Evolutionary conservation across 92 coral and sea anemone genomes (phyloP), one percentile per base, ranked within the genome.

Genomic region (Paramuricea clavata): DNA sequence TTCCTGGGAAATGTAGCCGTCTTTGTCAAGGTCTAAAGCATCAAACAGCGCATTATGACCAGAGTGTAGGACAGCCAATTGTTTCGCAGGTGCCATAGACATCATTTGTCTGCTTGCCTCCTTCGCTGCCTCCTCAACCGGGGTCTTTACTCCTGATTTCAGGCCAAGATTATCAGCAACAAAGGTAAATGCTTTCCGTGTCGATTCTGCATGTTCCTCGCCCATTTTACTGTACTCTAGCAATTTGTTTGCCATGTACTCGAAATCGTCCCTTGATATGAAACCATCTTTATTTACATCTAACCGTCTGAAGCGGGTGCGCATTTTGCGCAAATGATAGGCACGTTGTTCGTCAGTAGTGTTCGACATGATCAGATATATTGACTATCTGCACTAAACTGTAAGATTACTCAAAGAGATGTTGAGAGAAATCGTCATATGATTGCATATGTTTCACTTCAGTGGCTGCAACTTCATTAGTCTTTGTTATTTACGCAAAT

Each of bases 21-120:
- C 74, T 25, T 67, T 0, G 74, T 67, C 27, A 16, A 67, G 22
- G 22, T 67, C 74, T 13, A 67, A 28, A 13, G 43, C 74, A 67
- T 67, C 74, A 34, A 67, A 67, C 19, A 67, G 39, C 74, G 74
- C 74, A 28, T 67, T 67, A 30, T 67, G 74, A 15, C 43, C 74
- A 30, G 74, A 28, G 74, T 13, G 39, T 17, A 67, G 22, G 16
- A 67, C 39, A 30, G 36, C 39, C 33, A 28, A 5, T n/a, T 67
- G 74, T 34, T 67, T 67, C 43, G 15, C 74, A 17, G 74, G 33
- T 67, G 74, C 10, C 43, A 67, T 30, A 28, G 74, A 23, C 39
- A 67, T 30, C 74, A 67, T 34, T 10, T 30, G 12, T 21, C 22
- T 34, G 39, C 39, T 67, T 30, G 74, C 43, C 21, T 6, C 19